Evolutionary conservation across 2,888 invertebrate species (phyloP), one percentile per base, ranked within the genome.

Genomic region (Polydesmus complanatus): DNA sequence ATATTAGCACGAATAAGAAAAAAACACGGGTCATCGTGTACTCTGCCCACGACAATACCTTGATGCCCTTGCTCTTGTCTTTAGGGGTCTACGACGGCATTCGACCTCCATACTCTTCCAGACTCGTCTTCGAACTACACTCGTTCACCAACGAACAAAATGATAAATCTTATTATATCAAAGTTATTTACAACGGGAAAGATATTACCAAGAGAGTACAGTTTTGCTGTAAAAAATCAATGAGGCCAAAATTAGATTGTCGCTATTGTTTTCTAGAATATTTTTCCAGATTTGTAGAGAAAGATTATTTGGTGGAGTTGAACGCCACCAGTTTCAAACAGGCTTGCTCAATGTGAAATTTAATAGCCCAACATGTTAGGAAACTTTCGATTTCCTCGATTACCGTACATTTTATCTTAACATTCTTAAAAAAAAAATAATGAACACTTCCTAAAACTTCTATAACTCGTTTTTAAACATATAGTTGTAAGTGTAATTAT

Each of bases 21-120:
- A 81, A 81, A 62, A 85, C 85, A 22, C 85, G 84, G 68, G 79
- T 90, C 61, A 83, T 88, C 0, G 69, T 91, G 0, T 91, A 88
- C 71, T 93, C 94, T 0, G 94, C 93, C 0, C 95, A 95, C 69
- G 95, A 95, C 73, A 86, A 88, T 69, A 94, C 94, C 0, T 70
- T 95, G 48, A 87, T 90, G 68, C 88, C 90, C 65, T 74, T 95
- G 48, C 81, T 88, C 1, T 78, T 86, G 1, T 88, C 91, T 0
- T 72, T 95, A 55, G 92, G 93, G 0, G 73, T 90, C 2, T 72
- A 76, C 51, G 77, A 79, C 62, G 76, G 77, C 54, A 72, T 69
- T 61, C 75, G 85, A 64, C 84, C 93, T 54, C 83, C 86, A 23
- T 96, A 92, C 72, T 93, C 91, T 0, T 84, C 93, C 0, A 78